Conservation (phyloP, 1,140 invertebrate genomes). For the Maconellicoccus hirsutus region DNA sequence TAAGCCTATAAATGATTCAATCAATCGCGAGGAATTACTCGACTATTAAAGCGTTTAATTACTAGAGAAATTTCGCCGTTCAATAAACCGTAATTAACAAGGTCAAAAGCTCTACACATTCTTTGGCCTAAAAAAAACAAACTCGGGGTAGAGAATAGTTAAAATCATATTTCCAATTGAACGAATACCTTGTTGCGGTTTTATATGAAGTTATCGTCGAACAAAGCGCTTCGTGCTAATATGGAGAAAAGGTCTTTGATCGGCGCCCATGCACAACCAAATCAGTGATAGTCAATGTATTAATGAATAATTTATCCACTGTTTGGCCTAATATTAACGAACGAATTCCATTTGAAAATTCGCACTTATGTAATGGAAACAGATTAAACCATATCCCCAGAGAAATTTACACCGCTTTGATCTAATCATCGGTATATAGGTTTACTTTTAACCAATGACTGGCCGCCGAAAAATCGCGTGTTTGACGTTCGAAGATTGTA, state of each 20-base stretch:
- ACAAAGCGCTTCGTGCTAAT: too few relatives aligned
- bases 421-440: not conserved
- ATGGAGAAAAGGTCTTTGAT: not conserved
- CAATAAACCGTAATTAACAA: too few relatives aligned
- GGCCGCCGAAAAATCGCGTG: not conserved
- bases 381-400: conserved; percentile 8
- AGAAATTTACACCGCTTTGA: not conserved
- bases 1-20: too few relatives aligned
- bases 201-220: too few relatives aligned
- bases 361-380: not conserved
- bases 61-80: too few relatives aligned
- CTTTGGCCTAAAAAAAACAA: too few relatives aligned
- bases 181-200: not conserved
- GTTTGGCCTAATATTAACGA: not conserved
- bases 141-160: too few relatives aligned
- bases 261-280: not conserved
- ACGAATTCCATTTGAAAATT: not conserved
- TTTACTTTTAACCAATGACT: not conserved
- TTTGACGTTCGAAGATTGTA: too few relatives aligned
- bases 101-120: too few relatives aligned
- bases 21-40: too few relatives aligned
- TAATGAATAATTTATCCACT: not conserved
- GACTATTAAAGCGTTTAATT: too few relatives aligned
- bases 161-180: not conserved
- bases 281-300: not conserved